Base-by-base conservation (phyloP, 2,113 vertebrate species). In the Garra rufa region DNA sequence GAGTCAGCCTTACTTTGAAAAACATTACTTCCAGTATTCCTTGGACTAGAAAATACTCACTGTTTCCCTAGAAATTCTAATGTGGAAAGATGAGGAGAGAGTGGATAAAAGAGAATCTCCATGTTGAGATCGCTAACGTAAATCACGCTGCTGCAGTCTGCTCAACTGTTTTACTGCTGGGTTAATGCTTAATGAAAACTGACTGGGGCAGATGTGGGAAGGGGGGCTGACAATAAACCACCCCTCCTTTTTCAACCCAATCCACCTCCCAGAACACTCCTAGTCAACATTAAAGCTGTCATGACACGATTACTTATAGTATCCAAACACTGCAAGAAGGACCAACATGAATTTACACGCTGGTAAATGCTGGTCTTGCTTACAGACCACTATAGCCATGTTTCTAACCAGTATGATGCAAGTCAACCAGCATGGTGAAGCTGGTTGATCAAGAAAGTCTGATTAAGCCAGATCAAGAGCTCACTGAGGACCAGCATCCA, bases 111-210 rank as follows among this genome's bases (percentile, higher is more conserved):
- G 26, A n/a, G 70, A 89, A 89, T 85, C 82, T 86, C 92, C 91
- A 92, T 88, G 77, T 43, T 67, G 43, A 86, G 81, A 83, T 83
- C 74, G 41, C 28, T 59, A 83, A 57, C 3, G 24, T 24, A 61
- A 61, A 87, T 87, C 84, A 85, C 83, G 89, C 69, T 30, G 81
- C 24, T 80, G 86, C 74, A 52, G 24, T 80, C 84, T 88, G 87
- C 52, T 83, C 85, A 90, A 89, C 92, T 90, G 91, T 86, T 86
- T 80, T 83, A 77, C 81, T 87, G 87, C 84, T 67, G 52, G 11
- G 52, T 85, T 87, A 85, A 61, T 77, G 89, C 88, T 86, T 87
- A 88, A 89, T 77, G 48, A 86, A 82, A 80, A 88, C n/a, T 86
- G 86, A 87, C 81, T 77, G 85, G 83, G 74, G 57, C 81, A 46